Evolutionary conservation across 2,888 invertebrate genomes (phyloP).

Genomic region (Drosophila niveifrons): DNA sequence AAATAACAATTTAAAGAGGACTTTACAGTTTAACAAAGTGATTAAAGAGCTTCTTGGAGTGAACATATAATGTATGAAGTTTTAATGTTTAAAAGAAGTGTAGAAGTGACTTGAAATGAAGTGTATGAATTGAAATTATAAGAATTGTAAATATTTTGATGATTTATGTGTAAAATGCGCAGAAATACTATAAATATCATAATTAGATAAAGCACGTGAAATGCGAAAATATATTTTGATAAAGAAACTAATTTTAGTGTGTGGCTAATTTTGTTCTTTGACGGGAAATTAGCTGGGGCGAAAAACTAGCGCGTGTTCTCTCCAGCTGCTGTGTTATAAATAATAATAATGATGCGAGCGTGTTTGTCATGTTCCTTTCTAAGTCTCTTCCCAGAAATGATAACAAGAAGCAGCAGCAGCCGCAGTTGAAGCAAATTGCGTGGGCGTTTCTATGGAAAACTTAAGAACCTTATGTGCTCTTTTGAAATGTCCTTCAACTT

Average conservation of each 20-base stretch:
- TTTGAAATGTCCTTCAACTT: slow-evolving; percentile 1
- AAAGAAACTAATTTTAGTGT: no score
- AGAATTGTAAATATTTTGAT: no score
- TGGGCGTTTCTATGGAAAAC: slow-evolving; percentile 11
- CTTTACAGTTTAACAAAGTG: slow-evolving; percentile 9
- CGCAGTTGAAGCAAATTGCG: neutral
- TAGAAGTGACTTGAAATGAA: no score
- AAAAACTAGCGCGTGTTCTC: slow-evolving; percentile 1
- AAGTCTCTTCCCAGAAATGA: slow-evolving; percentile 3
- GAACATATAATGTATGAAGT: neutral
- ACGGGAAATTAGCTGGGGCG: neutral
- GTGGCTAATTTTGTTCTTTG: neutral
- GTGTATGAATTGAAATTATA: no score
- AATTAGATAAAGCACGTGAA: no score
- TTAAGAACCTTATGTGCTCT: slow-evolving; percentile 8
- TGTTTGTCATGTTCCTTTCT: neutral
- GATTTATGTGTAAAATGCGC: no score
- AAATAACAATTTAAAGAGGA: slow-evolving; percentile 12
- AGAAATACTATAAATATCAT: no score
- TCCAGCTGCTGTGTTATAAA: slow-evolving; percentile 2
- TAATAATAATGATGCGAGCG: neutral
- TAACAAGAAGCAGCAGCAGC: neutral
- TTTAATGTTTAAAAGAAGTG: no score
- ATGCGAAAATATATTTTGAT: no score
- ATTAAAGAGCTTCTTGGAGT: slow-evolving; percentile 12